Percentiles rank a stretch among this genome's conserved stretches.
Conservation (phyloP, 2,888 invertebrate species). For the Salticus scenicus region DNA sequence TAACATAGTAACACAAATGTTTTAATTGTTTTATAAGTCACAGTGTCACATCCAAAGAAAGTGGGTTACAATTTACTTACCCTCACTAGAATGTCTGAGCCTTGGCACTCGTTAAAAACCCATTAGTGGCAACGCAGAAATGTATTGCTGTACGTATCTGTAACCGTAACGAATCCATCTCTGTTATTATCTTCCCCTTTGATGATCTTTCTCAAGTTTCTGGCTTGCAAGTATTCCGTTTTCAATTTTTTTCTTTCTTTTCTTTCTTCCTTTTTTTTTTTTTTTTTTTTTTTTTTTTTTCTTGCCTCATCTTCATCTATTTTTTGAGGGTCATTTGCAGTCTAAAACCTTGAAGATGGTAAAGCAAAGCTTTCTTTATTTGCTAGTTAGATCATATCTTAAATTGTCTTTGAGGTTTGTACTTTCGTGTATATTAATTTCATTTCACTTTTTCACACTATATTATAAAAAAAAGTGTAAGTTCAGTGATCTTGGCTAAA, state of each 20-base stretch:
- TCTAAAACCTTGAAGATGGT: slow-evolving; percentile 15
- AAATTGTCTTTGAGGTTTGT: too few species aligned
- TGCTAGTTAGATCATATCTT: slow-evolving; percentile 41
- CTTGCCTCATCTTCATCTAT: not conserved
- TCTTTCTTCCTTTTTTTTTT: too few species aligned
- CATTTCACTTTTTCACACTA: too few species aligned
- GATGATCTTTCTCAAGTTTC: slow-evolving; percentile 33
- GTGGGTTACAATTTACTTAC: slow-evolving; percentile 2
- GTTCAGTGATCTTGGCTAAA: too few species aligned
- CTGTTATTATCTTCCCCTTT: slow-evolving; percentile 40
- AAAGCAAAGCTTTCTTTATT: slow-evolving; percentile 30
- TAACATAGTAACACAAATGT: not conserved
- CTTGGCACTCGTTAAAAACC: slow-evolving; percentile 12
- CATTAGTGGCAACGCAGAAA: not conserved
- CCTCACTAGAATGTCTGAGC: not conserved
- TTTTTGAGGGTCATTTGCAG: slow-evolving; percentile 3
- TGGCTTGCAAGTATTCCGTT: not conserved
- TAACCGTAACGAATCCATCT: slow-evolving; percentile 56
- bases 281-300: too few species aligned
- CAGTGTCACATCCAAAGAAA: not conserved
- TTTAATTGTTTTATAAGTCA: not conserved
- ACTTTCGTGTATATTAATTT: too few species aligned
- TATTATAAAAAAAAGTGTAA: too few species aligned
- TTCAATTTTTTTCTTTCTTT: too few species aligned
- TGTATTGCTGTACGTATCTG: slow-evolving; percentile 10